phyloP scores from a whole-genome alignment of 2,888 invertebrate genomes.

The Dendrolimus houi region DNA sequence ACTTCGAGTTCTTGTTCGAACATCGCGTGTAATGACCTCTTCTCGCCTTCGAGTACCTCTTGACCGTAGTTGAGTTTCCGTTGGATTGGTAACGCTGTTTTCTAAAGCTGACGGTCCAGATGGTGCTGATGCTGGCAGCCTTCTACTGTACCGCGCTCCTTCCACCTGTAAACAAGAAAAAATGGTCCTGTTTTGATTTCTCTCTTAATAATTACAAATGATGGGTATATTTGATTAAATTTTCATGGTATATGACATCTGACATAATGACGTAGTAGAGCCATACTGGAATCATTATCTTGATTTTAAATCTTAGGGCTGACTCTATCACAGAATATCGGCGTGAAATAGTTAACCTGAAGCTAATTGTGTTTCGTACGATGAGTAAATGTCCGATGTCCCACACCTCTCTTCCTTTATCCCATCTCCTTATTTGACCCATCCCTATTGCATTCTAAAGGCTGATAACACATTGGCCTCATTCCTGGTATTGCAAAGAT shows the following conservation, averaged over 20 bases:
- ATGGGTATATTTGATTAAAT: not conserved
- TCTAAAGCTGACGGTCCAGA: slow-evolving; percentile 22
- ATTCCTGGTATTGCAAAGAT: too few species aligned
- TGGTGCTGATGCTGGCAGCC: slow-evolving; percentile 22
- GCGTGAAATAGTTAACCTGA: too few species aligned
- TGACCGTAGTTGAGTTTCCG: slow-evolving; percentile 38
- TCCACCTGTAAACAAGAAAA: slow-evolving; percentile 45
- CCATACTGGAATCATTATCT: too few species aligned
- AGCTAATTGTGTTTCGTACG: too few species aligned
- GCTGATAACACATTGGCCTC: too few species aligned
- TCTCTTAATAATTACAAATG: not conserved
- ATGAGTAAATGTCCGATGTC: too few species aligned
- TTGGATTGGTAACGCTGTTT: slow-evolving; percentile 26
- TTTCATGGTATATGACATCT: not conserved
- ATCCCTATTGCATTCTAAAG: too few species aligned
- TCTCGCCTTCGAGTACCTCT: slow-evolving; percentile 46
- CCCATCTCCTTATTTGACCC: too few species aligned
- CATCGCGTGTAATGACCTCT: slow-evolving; percentile 31
- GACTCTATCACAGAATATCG: too few species aligned
- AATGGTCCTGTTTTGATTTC: not conserved
- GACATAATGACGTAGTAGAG: not conserved
- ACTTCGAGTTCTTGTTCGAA: slow-evolving; percentile 41
- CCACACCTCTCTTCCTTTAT: too few species aligned
- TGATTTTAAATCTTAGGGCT: too few species aligned
- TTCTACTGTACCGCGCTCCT: slow-evolving; percentile 44